These are phyloP conservation scores for Nannospalax galili DNA, from an alignment of 2,113 vertebrate species.

Conservation along the genomic window DNA sequence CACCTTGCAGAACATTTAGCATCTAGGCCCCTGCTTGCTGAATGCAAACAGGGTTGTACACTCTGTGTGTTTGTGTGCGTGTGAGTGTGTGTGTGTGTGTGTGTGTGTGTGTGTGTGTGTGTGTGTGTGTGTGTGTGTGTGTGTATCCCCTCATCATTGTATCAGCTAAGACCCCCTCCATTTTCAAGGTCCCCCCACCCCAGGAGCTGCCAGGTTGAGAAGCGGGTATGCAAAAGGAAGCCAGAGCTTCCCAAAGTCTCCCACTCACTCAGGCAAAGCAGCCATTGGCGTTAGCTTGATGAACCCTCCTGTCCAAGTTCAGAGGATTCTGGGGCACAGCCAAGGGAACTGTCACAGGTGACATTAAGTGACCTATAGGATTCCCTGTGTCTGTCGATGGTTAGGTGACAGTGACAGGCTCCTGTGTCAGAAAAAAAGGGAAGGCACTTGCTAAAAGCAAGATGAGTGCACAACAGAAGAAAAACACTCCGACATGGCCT, in stretches of 20 bases:
- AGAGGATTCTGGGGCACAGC: not conserved
- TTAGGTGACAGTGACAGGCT: constrained; percentile 38
- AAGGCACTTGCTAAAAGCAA: constrained; percentile 30
- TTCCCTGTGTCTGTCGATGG: not conserved
- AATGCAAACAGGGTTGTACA: not conserved
- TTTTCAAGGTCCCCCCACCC: not conserved
- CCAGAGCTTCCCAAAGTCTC: not conserved
- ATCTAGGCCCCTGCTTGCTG: not conserved
- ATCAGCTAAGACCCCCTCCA: not conserved
- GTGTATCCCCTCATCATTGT: not conserved
- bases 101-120: not conserved
- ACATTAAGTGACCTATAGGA: not conserved
- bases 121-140: not conserved
- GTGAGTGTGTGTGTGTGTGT: not conserved
- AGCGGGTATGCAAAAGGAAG: not conserved
- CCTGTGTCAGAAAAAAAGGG: not conserved
- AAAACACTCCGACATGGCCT: not conserved
- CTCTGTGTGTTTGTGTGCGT: too few species aligned
- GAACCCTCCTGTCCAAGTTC: not conserved
- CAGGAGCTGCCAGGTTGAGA: not conserved
- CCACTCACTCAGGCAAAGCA: not conserved
- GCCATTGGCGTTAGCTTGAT: not conserved
- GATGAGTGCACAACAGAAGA: constrained; percentile 33
- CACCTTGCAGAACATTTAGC: not conserved
- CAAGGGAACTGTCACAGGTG: not conserved